phyloP scores from a whole-genome alignment of 2,113 vertebrate genomes.

The Grantiella picta region DNA sequence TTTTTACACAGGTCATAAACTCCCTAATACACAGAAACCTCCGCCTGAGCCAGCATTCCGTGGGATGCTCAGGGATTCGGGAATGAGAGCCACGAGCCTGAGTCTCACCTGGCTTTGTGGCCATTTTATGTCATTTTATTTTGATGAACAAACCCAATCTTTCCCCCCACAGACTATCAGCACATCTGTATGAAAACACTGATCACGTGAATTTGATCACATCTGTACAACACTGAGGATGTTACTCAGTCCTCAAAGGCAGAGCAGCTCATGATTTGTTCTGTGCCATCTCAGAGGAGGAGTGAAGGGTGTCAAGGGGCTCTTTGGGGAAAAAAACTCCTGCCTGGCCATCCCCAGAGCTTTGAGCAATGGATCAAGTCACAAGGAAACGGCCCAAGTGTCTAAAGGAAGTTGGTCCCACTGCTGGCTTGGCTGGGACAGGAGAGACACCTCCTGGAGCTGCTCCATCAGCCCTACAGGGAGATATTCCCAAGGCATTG shows the following conservation, averaged over 20 bases:
- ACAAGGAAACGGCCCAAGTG: neutral
- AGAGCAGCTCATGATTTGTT: neutral
- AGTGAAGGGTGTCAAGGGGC: neutral
- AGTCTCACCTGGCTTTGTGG: neutral
- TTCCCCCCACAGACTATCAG: fast-evolving
- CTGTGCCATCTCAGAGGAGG: neutral
- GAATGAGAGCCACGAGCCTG: neutral
- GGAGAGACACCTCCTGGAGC: neutral
- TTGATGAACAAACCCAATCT: neutral
- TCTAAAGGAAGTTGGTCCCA: neutral
- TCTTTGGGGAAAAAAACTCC: neutral
- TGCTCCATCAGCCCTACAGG: neutral
- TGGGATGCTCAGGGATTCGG: neutral
- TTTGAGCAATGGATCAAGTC: neutral
- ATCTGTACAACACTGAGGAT: neutral
- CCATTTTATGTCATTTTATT: neutral
- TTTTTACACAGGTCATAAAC: constrained; percentile 14
- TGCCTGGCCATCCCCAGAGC: neutral
- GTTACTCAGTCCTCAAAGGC: neutral
- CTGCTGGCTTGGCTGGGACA: neutral
- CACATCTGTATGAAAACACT: neutral
- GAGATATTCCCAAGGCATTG: neutral
- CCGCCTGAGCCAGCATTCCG: neutral
- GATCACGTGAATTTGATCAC: fast-evolving
- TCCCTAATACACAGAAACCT: neutral